Base-by-base conservation (phyloP, 1,140 invertebrate genomes). In the Meloidogyne floridensis region DNA sequence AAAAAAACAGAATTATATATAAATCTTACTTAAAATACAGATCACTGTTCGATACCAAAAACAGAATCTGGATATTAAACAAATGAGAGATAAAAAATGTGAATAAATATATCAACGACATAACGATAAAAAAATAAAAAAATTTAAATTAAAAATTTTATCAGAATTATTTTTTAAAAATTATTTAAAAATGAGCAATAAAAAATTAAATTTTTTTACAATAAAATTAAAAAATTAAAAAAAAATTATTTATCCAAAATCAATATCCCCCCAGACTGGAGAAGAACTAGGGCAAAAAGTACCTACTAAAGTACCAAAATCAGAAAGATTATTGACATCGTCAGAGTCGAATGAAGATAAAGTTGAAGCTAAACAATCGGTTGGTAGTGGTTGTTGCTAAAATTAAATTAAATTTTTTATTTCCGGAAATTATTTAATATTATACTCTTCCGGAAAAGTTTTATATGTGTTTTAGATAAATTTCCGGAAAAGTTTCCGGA, bases 1-100 rank as follows among this genome's bases (percentile, higher is more conserved):
- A 71, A 8, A 42, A 71, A 71, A 71, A 18, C 18, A 42, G 70
- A 59, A 69, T 77, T 56, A 51, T 65, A 51, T 15, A 69, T 13
- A 54, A 8, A 65, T 5, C 9, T 77, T 2, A 15, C 73, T 32
- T 15, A 75, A 20, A 59, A 32, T 32, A 32, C 32, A 75, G 75
- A 81, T 51, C 80, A 81, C 65, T 81, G 80, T 69, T 9, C 80
- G 51, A 11, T 72, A 42, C 80, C 80, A 43, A 81, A 73, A 53
- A 65, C 51, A n/a, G 51, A 80, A 79, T 43, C 72, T 15, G 80
- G 80, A 6, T 81, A 81, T 72, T 77, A 20, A 78, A 47, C 51
- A 15, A 76, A 56, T 59, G 65, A 47, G 15, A 43, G 2, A 32
- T 32, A 32, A 10, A 10, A 75, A 32, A 75, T 59, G 9, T 20